Conservation (phyloP, 1,140 invertebrate genomes). For the Cydia splendana region DNA sequence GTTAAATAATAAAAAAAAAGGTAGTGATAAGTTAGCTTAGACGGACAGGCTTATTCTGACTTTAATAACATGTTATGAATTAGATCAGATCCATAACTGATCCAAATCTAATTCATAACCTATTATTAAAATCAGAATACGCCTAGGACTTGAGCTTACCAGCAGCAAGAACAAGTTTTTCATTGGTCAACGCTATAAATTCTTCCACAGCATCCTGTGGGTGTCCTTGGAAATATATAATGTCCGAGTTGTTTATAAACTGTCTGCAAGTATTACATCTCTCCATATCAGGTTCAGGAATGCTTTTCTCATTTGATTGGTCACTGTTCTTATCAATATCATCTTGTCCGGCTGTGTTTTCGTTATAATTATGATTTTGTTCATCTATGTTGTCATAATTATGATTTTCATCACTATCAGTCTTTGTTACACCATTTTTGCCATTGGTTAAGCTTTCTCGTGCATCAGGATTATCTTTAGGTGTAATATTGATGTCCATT, state of each 20-base stretch:
- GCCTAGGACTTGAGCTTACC: conserved; percentile 55
- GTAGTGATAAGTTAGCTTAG: too few relatives aligned
- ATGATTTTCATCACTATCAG: conserved; percentile 26
- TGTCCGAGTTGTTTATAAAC: conserved; percentile 82
- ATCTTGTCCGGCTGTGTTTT: too few relatives aligned
- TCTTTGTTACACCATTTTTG: not conserved
- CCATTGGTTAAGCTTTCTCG: not conserved
- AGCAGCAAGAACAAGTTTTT: conserved; percentile 87
- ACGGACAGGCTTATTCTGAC: too few relatives aligned
- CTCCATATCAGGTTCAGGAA: conserved; percentile 48
- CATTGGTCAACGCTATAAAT: conserved; percentile 88
- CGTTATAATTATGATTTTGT: too few relatives aligned
- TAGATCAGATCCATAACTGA: too few relatives aligned
- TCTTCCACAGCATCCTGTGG: conserved; percentile 88
- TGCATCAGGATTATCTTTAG: not conserved
- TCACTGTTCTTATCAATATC: not conserved
- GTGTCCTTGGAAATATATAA: conserved; percentile 87
- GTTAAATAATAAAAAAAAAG: too few relatives aligned
- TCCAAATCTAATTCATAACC: too few relatives aligned
- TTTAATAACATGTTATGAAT: too few relatives aligned
- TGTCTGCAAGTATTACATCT: conserved; percentile 79
- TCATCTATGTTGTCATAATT: not conserved
- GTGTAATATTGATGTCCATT: conserved; percentile 1
- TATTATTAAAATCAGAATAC: too few relatives aligned
- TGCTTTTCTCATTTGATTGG: conserved; percentile 29